Conservation (phyloP, 2,888 invertebrate genomes). For the Eretmocerus hayati region DNA sequence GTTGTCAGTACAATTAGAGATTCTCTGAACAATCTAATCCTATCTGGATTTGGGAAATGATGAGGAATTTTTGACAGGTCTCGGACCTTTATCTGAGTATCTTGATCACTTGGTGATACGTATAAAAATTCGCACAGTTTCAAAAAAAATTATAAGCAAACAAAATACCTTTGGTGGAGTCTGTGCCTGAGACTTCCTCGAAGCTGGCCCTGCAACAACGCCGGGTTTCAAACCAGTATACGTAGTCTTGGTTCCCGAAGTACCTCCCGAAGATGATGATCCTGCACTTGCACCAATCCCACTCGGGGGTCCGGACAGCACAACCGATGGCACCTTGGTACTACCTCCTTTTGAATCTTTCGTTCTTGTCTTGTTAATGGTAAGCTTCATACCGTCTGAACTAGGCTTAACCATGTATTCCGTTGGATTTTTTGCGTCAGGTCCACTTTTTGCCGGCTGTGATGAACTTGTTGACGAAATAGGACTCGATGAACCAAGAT, state of each 20-base stretch:
- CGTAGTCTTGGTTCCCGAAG: constrained; percentile 67
- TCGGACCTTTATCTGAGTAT: too few relatives aligned
- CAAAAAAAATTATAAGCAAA: not conserved
- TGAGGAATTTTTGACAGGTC: too few relatives aligned
- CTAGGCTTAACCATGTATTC: constrained; percentile 88
- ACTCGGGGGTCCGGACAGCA: constrained; percentile 18
- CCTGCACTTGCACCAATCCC: constrained; percentile 38
- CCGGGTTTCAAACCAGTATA: constrained; percentile 78
- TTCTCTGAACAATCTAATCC: too few relatives aligned
- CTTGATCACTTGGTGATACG: too few relatives aligned
- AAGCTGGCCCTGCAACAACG: constrained; percentile 79
- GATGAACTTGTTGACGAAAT: constrained; percentile 36
- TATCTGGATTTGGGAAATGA: too few relatives aligned
- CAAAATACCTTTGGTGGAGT: constrained; percentile 35
- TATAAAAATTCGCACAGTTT: too few relatives aligned
- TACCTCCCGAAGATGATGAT: constrained; percentile 30
- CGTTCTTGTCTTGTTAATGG: constrained; percentile 80
- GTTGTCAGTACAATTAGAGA: too few relatives aligned
- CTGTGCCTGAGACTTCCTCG: constrained; percentile 64
- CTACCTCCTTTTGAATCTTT: constrained; percentile 56
- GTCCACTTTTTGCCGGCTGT: constrained; percentile 37
- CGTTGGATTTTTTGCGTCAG: constrained; percentile 58
- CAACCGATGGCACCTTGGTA: constrained; percentile 34
- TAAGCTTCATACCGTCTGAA: constrained; percentile 83
- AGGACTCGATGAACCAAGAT: constrained; percentile 25